Base-by-base conservation (phyloP, 2,888 invertebrate species). In the Heliconius charithonia region DNA sequence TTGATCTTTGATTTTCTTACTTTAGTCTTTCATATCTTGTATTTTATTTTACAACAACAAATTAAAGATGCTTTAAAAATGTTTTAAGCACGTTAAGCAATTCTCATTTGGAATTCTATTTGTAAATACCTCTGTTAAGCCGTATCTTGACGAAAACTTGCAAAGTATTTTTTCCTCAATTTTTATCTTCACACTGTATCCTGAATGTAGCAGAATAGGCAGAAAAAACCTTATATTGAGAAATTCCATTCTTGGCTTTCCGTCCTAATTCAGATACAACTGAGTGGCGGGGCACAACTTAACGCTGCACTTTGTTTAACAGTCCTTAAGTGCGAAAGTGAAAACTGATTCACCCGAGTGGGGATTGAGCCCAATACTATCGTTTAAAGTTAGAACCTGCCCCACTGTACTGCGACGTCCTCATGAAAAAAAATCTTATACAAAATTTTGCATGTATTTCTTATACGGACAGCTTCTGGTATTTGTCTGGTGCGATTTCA, bases 51-150 rank as follows among this genome's bases (percentile, higher is more conserved):
- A 76, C 29, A 29, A 29, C 67, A 29, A 22, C 22, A 29, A 56
- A 71, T 56, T 71, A 71, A 71, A 71, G 27, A 22, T 56, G 6
- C 22, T 27, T 56, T 27, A 71, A 71, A 32, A 56, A 25, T 69
- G 16, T 41, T 69, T 41, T 56, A 71, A 22, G 51, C n/a, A 82
- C 83, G 86, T 85, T 85, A 85, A 85, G 83, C 84, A 87, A 89
- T 88, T 87, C 86, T 86, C 85, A 82, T 84, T 84, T 85, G 84
- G 85, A 87, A 87, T 90, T 89, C 89, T 85, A 85, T 75, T 81
- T 85, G 85, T 87, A 89, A 90, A 89, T 87, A 87, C 90, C 90
- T 89, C 88, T 87, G 86, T 12, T 32, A 32, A 13, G 16, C 13
- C 87, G 86, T 85, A 84, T 75, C 37, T 76, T 72, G 75, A 76